phyloP scores from a whole-genome alignment of 2,797 vertebrate genomes.

The Eleutherodactylus coqui region DNA sequence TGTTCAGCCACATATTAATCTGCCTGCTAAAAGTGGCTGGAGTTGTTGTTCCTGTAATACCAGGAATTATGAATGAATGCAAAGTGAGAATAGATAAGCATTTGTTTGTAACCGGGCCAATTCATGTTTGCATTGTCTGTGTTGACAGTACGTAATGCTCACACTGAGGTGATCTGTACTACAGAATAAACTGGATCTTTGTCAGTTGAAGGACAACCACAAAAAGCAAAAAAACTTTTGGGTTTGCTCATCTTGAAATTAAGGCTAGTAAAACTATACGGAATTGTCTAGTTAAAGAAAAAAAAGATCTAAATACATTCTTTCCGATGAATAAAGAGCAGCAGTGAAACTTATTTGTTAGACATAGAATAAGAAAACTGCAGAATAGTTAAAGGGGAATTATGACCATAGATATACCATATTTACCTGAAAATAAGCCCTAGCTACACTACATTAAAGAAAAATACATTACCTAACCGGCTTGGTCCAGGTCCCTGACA shows the following conservation, averaged over 20 bases:
- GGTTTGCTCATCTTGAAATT: background rate
- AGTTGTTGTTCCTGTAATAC: constrained; percentile 58
- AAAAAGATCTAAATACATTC: background rate
- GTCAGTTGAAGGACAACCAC: constrained; percentile 8
- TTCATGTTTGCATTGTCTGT: constrained; percentile 46
- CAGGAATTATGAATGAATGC: constrained; percentile 55
- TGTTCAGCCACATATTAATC: constrained; percentile 47
- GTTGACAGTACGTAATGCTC: constrained; percentile 26
- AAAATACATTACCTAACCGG: too few relatives aligned
- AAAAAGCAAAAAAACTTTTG: constrained; percentile 24
- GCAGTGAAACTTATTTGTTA: background rate
- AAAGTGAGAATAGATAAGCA: constrained; percentile 53
- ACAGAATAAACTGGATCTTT: constrained; percentile 18
- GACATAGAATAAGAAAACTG: too few relatives aligned
- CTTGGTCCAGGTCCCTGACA: too few relatives aligned
- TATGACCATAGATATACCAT: too few relatives aligned
- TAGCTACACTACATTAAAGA: too few relatives aligned
- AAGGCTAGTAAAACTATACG: background rate
- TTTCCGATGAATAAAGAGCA: background rate
- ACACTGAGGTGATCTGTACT: background rate
- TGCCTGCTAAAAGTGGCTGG: constrained; percentile 50
- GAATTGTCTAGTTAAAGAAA: background rate
- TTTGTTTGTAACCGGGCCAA: constrained; percentile 49
- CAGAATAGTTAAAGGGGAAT: too few relatives aligned
- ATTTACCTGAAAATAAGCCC: too few relatives aligned